Evolutionary conservation across 2,888 invertebrate genomes (phyloP), one percentile per base, ranked within the genome.

Genomic region (Pandemis corylana): DNA sequence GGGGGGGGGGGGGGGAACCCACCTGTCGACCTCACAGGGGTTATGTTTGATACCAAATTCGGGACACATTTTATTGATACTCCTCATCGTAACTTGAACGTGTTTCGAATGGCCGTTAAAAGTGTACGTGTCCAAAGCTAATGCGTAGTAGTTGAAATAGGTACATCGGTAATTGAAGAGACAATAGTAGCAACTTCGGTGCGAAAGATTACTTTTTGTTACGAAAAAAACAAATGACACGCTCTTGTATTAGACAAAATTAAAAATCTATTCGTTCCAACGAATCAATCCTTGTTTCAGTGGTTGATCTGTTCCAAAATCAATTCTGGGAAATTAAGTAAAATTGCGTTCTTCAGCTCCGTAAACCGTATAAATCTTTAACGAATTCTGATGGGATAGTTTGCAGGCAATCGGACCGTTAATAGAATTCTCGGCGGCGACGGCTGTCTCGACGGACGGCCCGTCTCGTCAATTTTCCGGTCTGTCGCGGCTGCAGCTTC

Each of bases 21-120:
- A 90, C 89, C 90, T 90, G 90, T 86, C 88, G 85, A 75, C 78
- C 72, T 67, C 69, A 77, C 68, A 71, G 69, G 67, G 66, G 72
- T 72, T 75, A 68, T 74, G 59, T 68, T 68, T 72, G 75, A 75
- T 76, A 76, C 56, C 68, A 68, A 75, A 71, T 76, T 77, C 77
- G 77, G 77, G 76, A 76, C 72, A 75, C 68, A 63, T 68, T 73
- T 72, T 75, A 65, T 66, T 69, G 72, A 65, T 70, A 65, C 59
- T 69, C 68, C 68, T 56, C 49, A 74, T 69, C 73, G 73, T 69
- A 49, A 64, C 59, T 51, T 59, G 42, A 59, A 65, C 73, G 12
- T 56, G 68, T 73, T 73, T 59, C 15, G 12, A 59, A 64, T 61
- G 69, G 56, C 56, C 49, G 68, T 68, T 73, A 49, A 65, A 72